phyloP scores from a whole-genome alignment of 2,797 vertebrate genomes.

The Mastacembelus armatus region DNA sequence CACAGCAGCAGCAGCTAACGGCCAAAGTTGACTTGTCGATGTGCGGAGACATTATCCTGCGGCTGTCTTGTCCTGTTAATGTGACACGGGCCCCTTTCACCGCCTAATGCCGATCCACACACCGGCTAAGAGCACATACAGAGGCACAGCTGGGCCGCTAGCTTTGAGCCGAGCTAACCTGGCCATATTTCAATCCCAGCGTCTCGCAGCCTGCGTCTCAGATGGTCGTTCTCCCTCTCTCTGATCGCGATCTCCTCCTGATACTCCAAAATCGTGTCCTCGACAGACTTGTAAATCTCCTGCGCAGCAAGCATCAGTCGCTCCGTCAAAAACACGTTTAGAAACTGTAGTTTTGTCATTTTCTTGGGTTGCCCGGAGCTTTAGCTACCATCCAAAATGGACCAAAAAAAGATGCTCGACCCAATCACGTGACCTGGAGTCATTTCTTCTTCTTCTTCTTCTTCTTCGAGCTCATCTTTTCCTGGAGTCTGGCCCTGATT shows the following conservation, averaged over 20 bases:
- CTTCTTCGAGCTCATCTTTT: not conserved
- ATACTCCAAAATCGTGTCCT: slow-evolving; percentile 82
- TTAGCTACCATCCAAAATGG: slow-evolving; percentile 70
- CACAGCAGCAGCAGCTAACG: slow-evolving; percentile 31
- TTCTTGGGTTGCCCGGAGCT: slow-evolving; percentile 52
- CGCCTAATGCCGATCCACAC: not conserved
- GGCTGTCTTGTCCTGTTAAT: too few species aligned
- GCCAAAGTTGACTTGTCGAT: slow-evolving; percentile 17
- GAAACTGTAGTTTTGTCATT: slow-evolving; percentile 83
- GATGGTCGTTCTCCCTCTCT: slow-evolving; percentile 83
- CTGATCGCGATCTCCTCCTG: slow-evolving; percentile 82
- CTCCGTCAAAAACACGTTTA: slow-evolving; percentile 83
- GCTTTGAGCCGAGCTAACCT: slow-evolving; percentile 75
- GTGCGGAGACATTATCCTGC: not conserved
- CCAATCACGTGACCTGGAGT: slow-evolving; percentile 76
- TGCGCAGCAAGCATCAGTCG: slow-evolving; percentile 83
- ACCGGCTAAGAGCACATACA: not conserved
- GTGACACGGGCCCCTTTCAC: too few species aligned
- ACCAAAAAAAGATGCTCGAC: slow-evolving; percentile 77
- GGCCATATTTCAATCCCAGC: slow-evolving; percentile 84
- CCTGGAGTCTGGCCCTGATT: too few species aligned
- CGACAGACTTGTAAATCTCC: slow-evolving; percentile 83
- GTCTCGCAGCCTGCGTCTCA: slow-evolving; percentile 81
- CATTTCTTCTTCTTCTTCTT: slow-evolving; percentile 17
- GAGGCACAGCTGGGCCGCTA: slow-evolving; percentile 30